Evolutionary conservation across 2,888 invertebrate genomes (phyloP), one percentile per base, ranked within the genome.

Genomic region (Suillia variegata): DNA sequence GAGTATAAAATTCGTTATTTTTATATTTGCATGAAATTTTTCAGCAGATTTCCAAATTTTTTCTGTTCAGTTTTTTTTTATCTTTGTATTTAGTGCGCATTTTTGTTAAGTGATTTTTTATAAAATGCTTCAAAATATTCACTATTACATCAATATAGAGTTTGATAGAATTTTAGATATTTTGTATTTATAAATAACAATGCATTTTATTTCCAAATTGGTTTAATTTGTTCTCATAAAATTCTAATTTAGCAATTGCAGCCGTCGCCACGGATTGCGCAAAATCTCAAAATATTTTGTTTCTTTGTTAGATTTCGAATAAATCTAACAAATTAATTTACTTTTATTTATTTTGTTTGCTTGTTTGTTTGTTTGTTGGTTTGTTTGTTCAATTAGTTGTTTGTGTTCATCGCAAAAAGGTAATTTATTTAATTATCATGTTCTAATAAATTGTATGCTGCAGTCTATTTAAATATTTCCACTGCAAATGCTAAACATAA

Each of bases 401-500:
- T n/a, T n/a, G n/a, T 64, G 58, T 31, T 51, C 52, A 18, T 34
- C 59, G 42, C 59, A 59, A 58, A 38, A 38, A 26, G 5, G 26
- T 26, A 6, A 6, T 26, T 6, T 26, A 26, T 26, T 17, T 42
- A 8, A 48, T 21, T 48, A n/a, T 4, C n/a, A 18, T 48, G 48
- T 22, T 48, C 38, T 38, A 38, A 38, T 8, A 38, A 38, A n/a
- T 38, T 38, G 6, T n/a, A 38, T 52, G 51, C 52, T 58, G 58
- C 62, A 62, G 62, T 65, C 62, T 66, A 63, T 58, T 61, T 62
- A 50, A 66, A 67, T 65, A 64, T 63, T 58, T 66, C 69, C 65
- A 70, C 74, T 75, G 76, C 76, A 74, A 74, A 74, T 74, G 74
- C 74, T 75, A 75, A 67, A 69, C 54, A 65, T 63, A 62, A 62